phyloP scores from a whole-genome alignment of 2,113 vertebrate species.

The Nibea albiflora region DNA sequence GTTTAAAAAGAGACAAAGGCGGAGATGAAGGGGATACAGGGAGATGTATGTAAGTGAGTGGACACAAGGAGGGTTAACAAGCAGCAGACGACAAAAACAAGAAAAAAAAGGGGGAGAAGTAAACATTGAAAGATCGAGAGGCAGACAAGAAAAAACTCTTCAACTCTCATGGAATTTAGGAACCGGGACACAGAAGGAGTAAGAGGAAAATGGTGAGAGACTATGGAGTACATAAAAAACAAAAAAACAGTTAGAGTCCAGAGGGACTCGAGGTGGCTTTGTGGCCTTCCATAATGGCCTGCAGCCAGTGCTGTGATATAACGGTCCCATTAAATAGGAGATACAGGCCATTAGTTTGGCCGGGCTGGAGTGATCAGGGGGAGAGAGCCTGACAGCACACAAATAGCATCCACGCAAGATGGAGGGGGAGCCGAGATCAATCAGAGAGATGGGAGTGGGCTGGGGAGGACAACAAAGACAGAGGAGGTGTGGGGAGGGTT shows the following conservation, averaged over 20 bases:
- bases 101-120: background rate
- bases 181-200: constrained; percentile 11
- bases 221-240: constrained; percentile 54
- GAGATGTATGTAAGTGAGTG: background rate
- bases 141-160: constrained; percentile 16
- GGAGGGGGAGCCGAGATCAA: constrained; percentile 66
- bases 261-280: constrained; percentile 58
- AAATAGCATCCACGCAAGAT: constrained; percentile 74
- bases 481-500: background rate
- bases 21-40: background rate
- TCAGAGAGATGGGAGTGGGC: constrained; percentile 64
- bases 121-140: constrained; percentile 14
- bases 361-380: constrained; percentile 64
- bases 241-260: constrained; percentile 49
- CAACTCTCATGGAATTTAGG: background rate
- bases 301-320: constrained; percentile 69
- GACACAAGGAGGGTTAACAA: constrained; percentile 23
- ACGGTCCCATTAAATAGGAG: constrained; percentile 75
- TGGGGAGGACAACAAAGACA: constrained; percentile 50
- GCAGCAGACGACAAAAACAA: background rate
- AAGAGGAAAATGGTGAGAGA: constrained; percentile 17
- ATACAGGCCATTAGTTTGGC: constrained; percentile 79
- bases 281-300: constrained; percentile 69
- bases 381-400: constrained; percentile 69
- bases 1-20: background rate